These are phyloP conservation scores for Calcarius ornatus DNA, from an alignment of 2,113 vertebrate genomes.

Conservation along the genomic window DNA sequence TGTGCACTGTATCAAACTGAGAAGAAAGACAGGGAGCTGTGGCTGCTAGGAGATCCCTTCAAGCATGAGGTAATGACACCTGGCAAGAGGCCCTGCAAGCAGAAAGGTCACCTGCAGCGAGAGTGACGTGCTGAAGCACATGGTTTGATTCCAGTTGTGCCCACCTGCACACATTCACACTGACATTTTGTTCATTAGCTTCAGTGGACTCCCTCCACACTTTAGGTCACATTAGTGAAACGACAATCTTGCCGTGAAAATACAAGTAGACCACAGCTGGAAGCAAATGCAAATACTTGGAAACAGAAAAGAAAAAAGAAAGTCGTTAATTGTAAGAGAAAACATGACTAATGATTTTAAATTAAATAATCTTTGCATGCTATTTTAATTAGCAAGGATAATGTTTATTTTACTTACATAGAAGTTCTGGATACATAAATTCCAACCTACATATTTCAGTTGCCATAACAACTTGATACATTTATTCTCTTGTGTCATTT, in stretches of 20 bases:
- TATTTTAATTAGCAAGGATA: conserved; percentile 70
- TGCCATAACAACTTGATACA: conserved; percentile 78
- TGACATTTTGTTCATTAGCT: background rate
- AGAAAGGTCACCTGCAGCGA: background rate
- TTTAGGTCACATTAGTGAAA: background rate
- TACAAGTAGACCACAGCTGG: background rate
- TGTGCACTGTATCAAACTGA: background rate
- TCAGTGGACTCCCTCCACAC: background rate
- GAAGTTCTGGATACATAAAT: conserved; percentile 73
- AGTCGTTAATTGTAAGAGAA: conserved; percentile 14
- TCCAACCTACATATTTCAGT: conserved; percentile 71
- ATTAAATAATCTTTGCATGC: conserved; percentile 66
- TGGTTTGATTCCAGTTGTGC: background rate
- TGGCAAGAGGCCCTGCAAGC: background rate
- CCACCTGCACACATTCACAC: background rate
- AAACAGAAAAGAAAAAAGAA: background rate
- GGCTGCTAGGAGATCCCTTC: background rate
- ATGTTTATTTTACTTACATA: conserved; percentile 72
- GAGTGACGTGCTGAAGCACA: background rate
- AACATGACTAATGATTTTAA: conserved; percentile 56
- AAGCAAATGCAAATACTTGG: conserved; percentile 1
- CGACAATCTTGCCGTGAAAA: background rate
- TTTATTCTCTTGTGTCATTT: conserved; percentile 70
- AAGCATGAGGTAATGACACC: background rate
- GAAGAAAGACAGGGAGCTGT: background rate